Conservation (phyloP, 1,140 invertebrate genomes). For the Calosoma granatense region DNA sequence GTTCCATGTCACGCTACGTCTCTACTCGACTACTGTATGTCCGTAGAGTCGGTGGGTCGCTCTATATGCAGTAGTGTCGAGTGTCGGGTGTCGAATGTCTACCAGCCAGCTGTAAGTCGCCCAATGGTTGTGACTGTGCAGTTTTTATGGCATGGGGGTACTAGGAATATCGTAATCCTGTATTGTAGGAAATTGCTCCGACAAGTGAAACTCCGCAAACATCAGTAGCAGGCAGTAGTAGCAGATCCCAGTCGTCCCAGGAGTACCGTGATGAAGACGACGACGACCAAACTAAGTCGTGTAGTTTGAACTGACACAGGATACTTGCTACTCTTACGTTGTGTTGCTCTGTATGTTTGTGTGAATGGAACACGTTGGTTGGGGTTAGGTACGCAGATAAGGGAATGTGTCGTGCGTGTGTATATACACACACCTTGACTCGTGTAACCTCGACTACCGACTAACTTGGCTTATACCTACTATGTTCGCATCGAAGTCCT, state of each 20-base stretch:
- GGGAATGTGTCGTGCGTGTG: neutral
- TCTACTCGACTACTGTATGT: neutral
- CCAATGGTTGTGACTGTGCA: neutral
- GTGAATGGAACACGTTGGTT: neutral
- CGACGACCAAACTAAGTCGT: neutral
- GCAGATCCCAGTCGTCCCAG: neutral
- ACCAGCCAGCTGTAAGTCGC: neutral
- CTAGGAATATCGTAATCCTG: neutral
- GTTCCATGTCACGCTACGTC: no score
- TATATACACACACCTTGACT: no score
- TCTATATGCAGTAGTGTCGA: neutral
- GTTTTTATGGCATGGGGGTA: neutral
- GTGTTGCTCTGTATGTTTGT: neutral
- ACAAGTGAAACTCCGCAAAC: neutral
- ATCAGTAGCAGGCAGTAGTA: no score
- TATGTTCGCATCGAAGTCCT: no score
- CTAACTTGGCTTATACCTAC: no score
- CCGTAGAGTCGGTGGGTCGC: no score
- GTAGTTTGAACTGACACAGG: neutral
- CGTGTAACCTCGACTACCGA: no score
- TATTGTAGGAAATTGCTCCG: neutral
- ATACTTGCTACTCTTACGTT: no score
- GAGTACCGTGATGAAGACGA: neutral
- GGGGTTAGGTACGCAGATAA: neutral
- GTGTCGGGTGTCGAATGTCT: neutral